Percentiles rank a stretch among this genome's conserved stretches.
Conservation (phyloP, 2,888 invertebrate species). For the Autographa pulchrina region DNA sequence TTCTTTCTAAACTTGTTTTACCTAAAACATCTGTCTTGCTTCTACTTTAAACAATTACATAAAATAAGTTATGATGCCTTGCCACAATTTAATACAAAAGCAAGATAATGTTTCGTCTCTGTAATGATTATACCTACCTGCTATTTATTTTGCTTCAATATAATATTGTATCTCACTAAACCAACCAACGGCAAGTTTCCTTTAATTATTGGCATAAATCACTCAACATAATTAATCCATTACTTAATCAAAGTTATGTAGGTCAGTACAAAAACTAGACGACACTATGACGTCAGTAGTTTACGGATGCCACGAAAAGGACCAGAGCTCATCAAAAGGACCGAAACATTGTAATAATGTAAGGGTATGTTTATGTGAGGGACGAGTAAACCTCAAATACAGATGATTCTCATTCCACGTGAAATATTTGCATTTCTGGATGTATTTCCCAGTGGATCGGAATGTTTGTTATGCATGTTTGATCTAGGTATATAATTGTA, state of each 20-base stretch:
- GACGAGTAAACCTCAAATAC: slow-evolving; percentile 28
- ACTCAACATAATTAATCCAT: neutral
- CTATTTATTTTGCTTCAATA: too few relatives aligned
- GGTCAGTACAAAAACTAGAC: slow-evolving; percentile 2
- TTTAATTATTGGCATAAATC: neutral
- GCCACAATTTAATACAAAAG: too few relatives aligned
- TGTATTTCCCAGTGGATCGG: slow-evolving; percentile 35
- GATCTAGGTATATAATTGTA: neutral
- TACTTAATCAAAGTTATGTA: slow-evolving; percentile 4
- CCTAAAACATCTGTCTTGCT: neutral
- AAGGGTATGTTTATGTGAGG: slow-evolving; percentile 38
- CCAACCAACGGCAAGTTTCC: neutral
- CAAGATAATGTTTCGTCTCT: too few relatives aligned
- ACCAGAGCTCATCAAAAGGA: slow-evolving; percentile 38
- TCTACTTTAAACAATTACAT: neutral
- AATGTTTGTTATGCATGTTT: slow-evolving; percentile 11
- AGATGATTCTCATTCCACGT: slow-evolving; percentile 14
- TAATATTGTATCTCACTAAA: too few relatives aligned
- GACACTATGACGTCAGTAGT: slow-evolving; percentile 27
- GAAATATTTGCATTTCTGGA: slow-evolving; percentile 11
- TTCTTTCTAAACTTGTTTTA: too few relatives aligned
- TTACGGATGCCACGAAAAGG: slow-evolving; percentile 33
- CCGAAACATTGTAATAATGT: slow-evolving; percentile 29
- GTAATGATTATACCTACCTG: too few relatives aligned
- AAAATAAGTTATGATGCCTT: neutral